Base-by-base conservation (phyloP, 2,888 invertebrate species). In the Nomada lathburiana region DNA sequence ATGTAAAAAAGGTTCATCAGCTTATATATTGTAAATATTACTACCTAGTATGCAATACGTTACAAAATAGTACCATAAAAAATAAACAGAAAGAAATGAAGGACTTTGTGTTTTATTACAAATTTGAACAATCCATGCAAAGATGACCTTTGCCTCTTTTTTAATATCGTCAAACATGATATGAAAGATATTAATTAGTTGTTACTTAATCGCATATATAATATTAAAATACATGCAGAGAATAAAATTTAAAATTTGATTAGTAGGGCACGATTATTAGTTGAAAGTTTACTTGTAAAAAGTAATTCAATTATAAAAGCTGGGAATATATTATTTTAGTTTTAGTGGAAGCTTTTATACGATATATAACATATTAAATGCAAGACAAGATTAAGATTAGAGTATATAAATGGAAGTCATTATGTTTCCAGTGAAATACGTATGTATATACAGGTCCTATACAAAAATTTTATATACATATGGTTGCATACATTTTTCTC, bases 1-100 rank as follows among this genome's bases (percentile, higher is more conserved):
- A 73, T 80, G 18, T 86, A 79, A 71, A 20, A 53, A 23, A 13
- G 20, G 52, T 50, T 23, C 16, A 53, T 64, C 36, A 29, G 59
- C 42, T 26, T 29, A 0, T 11, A 26, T 44, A 52, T 64, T 18
- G n/a, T 53, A 68, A 44, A 44, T 42, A 63, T 74, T 42, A 23
- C 20, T 13, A 20, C 55, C 11, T 71, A 64, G 20, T 42, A 42
- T 47, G n/a, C 13, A 57, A 36, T 23, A 20, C 42, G 16, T 16
- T 36, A 29, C 11, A 13, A 60, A 59, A 10, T 20, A 64, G 53
- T 18, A 20, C 5, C n/a, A 13, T 67, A 16, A 23, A 60, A 53
- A 68, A n/a, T 74, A 20, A 60, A 26, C 59, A 26, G 36, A n/a
- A 42, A 47, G 11, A 26, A 36, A 42, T 23, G 62, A 13, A 63